Evolutionary conservation across 2,113 vertebrate species (phyloP), one percentile per base, ranked within the genome.

Genomic region (Salvelinus fontinalis): DNA sequence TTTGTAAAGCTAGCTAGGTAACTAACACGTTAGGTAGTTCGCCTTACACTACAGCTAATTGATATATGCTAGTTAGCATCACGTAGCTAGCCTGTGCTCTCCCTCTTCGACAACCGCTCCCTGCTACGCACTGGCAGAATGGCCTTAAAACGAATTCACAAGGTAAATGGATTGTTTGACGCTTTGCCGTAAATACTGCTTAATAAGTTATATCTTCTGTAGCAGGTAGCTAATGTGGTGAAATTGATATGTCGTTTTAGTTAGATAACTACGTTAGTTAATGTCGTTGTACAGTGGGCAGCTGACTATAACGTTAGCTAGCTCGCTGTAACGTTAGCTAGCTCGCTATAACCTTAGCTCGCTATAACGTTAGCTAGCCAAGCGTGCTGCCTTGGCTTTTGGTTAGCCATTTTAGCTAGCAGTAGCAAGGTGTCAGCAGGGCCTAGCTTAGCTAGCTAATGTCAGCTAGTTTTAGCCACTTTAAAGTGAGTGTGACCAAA

Each of bases 71-170:
- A 87, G 88, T 81, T 88, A 91, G 68, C 68, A 70, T 74, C 78
- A 82, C 27, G 87, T 88, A 90, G 85, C 89, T 83, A 85, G 88
- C 87, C 70, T 81, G 67, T 62, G 76, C 78, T 78, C 73, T 16
- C 81, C 70, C 80, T 86, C 34, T 75, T 86, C 86, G 75, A 75
- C 82, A 80, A 81, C 77, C 70, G 81, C 76, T 82, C 80, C 20
- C 86, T 44, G 39, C 75, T 71, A 66, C 70, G 80, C 78, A 79
- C 74, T 75, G 68, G 85, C 76, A 85, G 76, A 77, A 93, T 94
- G 92, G 92, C 93, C 83, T 90, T 93, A 86, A 94, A 93, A 87
- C 92, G 92, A 67, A 94, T 93, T 76, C 89, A 92, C 66, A 94
- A 93, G 93, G 93, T 93, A 92, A 92, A 18, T 2, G 18, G 14